Base-by-base conservation (phyloP, 2,888 invertebrate genomes). In the Panopea generosa region DNA sequence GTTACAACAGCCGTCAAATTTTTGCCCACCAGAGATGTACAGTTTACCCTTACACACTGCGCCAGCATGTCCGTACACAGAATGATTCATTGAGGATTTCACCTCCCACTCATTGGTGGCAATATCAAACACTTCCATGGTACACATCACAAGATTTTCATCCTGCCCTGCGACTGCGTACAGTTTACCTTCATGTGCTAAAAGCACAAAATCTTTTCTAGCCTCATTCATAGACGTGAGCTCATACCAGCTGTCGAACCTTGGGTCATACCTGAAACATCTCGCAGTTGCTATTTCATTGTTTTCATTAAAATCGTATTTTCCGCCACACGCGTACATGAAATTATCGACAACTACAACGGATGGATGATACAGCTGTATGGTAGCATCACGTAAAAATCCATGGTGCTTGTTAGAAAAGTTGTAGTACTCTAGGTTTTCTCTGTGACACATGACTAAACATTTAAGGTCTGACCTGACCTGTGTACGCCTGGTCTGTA, bases 281-380 rank as follows among this genome's bases (percentile, higher is more conserved):
- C 92, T 74, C 0, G 92, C 91, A 9, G 91, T 91, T 9, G 92
- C 92, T n/a, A 92, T 92, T 62, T 91, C 90, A 79, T 90, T 91
- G 65, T 88, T 90, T 63, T 90, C 90, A 50, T 90, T 89, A 55
- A 77, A 80, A 84, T 92, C 92, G 72, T 92, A 92, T 53, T 91
- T 91, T 2, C 92, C 92, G 4, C 92, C 92, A 83, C 91, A 92
- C 0, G 89, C 91, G 65, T 92, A 92, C 90, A 92, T 87, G 77
- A 92, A 92, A 70, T 92, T 92, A 79, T 91, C 91, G 11, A 91
- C 87, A 11, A 91, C 91, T 47, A 87, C 88, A 4, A 91, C 89
- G 56, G 90, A 87, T 4, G 92, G 92, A 69, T 91, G 90, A 71
- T 91, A 91, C 68, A 92, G 66, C 9, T 91, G 91, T 29, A 91